Evolutionary conservation across 2,888 invertebrate genomes (phyloP), one percentile per base, ranked within the genome.

Genomic region (Drosophila dives): DNA sequence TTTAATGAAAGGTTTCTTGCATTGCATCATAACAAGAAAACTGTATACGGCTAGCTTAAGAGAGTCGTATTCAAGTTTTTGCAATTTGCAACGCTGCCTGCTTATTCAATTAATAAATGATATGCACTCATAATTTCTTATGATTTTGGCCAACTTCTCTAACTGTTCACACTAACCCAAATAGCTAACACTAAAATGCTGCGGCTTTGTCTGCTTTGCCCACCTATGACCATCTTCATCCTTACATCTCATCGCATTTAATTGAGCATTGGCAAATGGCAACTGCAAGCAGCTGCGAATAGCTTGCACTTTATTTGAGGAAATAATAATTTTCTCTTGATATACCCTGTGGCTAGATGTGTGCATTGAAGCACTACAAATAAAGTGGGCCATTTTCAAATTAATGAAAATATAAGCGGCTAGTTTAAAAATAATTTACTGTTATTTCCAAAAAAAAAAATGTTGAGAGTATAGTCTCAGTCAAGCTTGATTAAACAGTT

Each of bases 241-340:
- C 64, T 32, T 58, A 45, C 67, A 75, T 61, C 51, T 64, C 72
- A 66, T 56, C 62, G 50, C 75, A 51, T 26, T 61, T 58, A 38
- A 65, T 72, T 88, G 72, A 86, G 72, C 74, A 81, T 86, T 61
- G 81, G 66, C 72, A 83, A 86, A 73, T 85, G 85, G 77, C 68
- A 76, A 72, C 62, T 69, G 55, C 71, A 72, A 72, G 61, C 84
- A 81, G 83, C 84, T 86, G 84, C 78, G 66, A 68, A 66, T 64
- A 40, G 66, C 65, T 80, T 80, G 86, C 84, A 86, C 75, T 81
- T 86, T 81, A 64, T 72, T 75, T 72, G 42, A 23, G 42, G 33
- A 36, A 45, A 60, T n/a, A n/a, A 59, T 45, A 62, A 45, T 42
- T 38, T 38, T 59, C 49, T 50, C 15, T 10, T 34, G 8, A 11